Evolutionary conservation across 1,140 invertebrate genomes (phyloP).

Genomic region (roundworm (Caenorhabditis elegans)): WBcel235 BX284602.5:11007501-11008000

Average conservation of each 20-base stretch:
- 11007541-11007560: conserved; percentile 9
- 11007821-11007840: conserved; percentile 69
- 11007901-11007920: conserved; percentile 34
- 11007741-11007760: conserved; percentile 75
- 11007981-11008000: conserved; percentile 35
- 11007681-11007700: conserved; percentile 62
- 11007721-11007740: conserved; percentile 49
- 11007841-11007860: not conserved
- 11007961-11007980: conserved; percentile 29
- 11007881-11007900: conserved; percentile 51
- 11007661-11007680: conserved; percentile 61
- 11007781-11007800: conserved; percentile 95
- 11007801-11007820: conserved; percentile 84
- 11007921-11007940: conserved; percentile 27
- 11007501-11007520: conserved; percentile 57
- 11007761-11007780: conserved; percentile 96
- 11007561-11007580: conserved; percentile 55
- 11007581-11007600: conserved; percentile 64
- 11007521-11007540: conserved; percentile 54
- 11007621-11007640: conserved; percentile 52
- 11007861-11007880: not conserved
- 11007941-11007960: not conserved
- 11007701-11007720: conserved; percentile 56
- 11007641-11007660: conserved; percentile 57
- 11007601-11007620: conserved; percentile 58